Base-by-base conservation (phyloP, 2,888 invertebrate species). In the Melanotus villosus region DNA sequence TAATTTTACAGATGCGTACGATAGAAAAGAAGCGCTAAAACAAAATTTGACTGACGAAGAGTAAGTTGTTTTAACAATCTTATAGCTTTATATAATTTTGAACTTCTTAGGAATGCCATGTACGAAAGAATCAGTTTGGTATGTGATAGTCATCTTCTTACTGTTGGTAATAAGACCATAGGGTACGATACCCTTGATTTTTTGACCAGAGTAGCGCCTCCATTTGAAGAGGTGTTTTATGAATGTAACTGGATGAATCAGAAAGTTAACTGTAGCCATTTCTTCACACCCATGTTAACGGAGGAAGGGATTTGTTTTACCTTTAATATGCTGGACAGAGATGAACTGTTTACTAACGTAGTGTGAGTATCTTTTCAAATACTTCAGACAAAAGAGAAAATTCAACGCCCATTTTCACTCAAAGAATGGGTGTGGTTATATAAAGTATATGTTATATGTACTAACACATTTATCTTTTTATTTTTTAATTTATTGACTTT, bases 271-370 rank as follows among this genome's bases (percentile, higher is more conserved):
- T 92, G 92, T 76, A 80, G 86, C 0, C 85, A 88, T 10, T 81
- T 92, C 0, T 92, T 92, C 77, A 87, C 87, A 0, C 89, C 90
- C 1, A 89, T 90, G 68, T 76, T 92, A 57, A 92, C 92, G 0
- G 92, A 93, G 78, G 92, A 92, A 79, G 93, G 93, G 0, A 84
- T 91, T 3, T 93, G 93, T 77, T 92, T 89, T 74, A 91, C 92
- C 0, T 92, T 92, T 76, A 93, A 93, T 75, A 91, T 90, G 74
- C 80, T 93, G 67, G 88, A 89, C 54, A 86, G 88, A 5, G 85
- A 87, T 0, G 90, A 92, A 76, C 83, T 92, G 9, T 89, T 90
- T 70, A 86, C 88, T 63, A 80, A 86, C 45, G 87, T 89, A 62
- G 88, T 88, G 90, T 90, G 83, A 82, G 82, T 18, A 4, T 14